Conservation (phyloP, 2,888 invertebrate genomes). For the Heliconius cydno region DNA sequence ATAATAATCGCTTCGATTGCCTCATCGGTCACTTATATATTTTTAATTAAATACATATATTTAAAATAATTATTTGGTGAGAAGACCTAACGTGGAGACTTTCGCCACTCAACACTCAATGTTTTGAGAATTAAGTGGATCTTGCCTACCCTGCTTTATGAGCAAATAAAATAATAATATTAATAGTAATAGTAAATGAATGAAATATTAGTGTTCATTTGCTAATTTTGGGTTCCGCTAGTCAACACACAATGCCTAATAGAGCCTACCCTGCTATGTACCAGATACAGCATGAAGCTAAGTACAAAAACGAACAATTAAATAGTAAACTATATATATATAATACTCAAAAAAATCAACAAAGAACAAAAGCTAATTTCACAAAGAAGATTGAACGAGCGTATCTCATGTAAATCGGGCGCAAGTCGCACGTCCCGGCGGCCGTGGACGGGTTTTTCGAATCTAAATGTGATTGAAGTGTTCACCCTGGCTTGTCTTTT, state of each 20-base stretch:
- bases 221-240: background rate
- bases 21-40: no score
- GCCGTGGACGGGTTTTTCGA: constrained; percentile 46
- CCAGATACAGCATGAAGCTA: background rate
- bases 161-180: no score
- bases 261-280: no score
- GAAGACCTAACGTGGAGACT: no score
- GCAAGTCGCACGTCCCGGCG: constrained; percentile 41
- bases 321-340: background rate
- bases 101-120: no score
- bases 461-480: constrained; percentile 51
- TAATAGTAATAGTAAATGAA: background rate
- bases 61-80: no score
- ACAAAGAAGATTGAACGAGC: constrained; percentile 46
- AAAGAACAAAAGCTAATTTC: constrained; percentile 40
- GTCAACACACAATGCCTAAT: background rate
- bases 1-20: no score
- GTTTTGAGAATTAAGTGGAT: no score
- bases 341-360: constrained; percentile 35
- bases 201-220: background rate
- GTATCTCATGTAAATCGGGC: constrained; percentile 42
- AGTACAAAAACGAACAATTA: background rate
- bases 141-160: no score
- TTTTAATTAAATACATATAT: no score
- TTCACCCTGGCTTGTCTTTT: constrained; percentile 40